Evolutionary conservation across 2,888 invertebrate genomes (phyloP).

Genomic region (Cheilosia impressa): DNA sequence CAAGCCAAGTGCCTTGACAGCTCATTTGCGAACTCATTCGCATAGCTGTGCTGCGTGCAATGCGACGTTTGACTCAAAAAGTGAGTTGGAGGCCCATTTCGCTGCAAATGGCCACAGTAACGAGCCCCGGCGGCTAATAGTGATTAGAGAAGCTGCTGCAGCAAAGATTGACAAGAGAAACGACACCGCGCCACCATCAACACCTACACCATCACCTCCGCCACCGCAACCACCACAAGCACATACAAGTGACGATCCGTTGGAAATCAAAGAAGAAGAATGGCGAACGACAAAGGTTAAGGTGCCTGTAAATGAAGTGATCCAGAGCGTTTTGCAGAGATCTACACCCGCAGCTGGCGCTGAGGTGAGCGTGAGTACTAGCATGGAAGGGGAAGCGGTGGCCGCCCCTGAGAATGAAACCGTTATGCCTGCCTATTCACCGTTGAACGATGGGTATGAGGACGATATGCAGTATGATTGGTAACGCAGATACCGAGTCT

Average conservation of each 20-base stretch:
- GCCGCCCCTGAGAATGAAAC: background rate
- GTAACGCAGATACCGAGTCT: slow-evolving; percentile 1
- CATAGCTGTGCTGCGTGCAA: slow-evolving; percentile 59
- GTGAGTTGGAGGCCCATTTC: slow-evolving; percentile 52
- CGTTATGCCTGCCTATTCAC: slow-evolving; percentile 38
- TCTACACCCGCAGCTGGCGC: slow-evolving; percentile 7
- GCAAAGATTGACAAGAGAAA: background rate
- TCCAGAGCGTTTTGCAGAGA: slow-evolving; percentile 59
- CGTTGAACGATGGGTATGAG: slow-evolving; percentile 39
- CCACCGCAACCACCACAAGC: background rate
- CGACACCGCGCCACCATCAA: background rate
- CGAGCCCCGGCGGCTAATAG: slow-evolving; percentile 38
- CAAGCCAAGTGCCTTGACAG: slow-evolving; percentile 72
- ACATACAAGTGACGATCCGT: slow-evolving; percentile 51
- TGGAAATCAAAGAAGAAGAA: slow-evolving; percentile 65
- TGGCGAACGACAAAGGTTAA: slow-evolving; percentile 65
- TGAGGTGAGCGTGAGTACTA: slow-evolving; percentile 1
- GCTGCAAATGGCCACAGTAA: slow-evolving; percentile 51
- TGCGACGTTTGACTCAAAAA: slow-evolving; percentile 39
- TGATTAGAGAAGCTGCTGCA: slow-evolving; percentile 18
- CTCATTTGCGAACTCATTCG: slow-evolving; percentile 62
- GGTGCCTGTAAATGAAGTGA: slow-evolving; percentile 63
- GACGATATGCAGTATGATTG: slow-evolving; percentile 59
- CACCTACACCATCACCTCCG: background rate
- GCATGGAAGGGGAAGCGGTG: background rate